Base-by-base conservation (phyloP, 2,797 vertebrate genomes). In the Columba guinea region DNA sequence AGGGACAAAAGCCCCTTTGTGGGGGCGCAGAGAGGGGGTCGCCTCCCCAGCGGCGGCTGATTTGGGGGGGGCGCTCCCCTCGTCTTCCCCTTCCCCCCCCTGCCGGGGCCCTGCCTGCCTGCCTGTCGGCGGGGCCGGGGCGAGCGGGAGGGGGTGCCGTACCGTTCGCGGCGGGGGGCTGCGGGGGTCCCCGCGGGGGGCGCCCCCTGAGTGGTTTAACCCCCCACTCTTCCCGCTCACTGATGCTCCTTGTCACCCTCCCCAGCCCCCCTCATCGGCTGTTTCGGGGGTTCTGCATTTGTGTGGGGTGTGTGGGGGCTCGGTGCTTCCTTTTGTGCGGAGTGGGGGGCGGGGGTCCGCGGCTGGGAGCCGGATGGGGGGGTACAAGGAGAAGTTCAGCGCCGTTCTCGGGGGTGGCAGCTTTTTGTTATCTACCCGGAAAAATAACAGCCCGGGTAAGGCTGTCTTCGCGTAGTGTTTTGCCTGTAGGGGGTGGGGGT, bases 391-490 rank as follows among this genome's bases (percentile, higher is more conserved):
- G 74, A 89, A 94, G 85, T 95, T 94, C 37, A 46, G 79, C n/a
- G 46, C 52, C 53, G 73, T 75, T 93, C 86, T 32, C 46, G 39
- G 85, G 41, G 85, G 86, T 62, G 81, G 81, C 71, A 83, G 84
- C 65, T 90, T 94, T 84, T 82, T 86, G 82, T 93, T 93, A 88
- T 65, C 91, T 84, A 76, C 65, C 79, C 48, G 89, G 89, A 84
- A 90, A 93, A 93, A 92, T 89, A 93, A 90, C 80, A 83, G 84
- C 71, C 41, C 32, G 56, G 73, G 48, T 91, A 89, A n/a, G 78
- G 92, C 70, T 84, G 76, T 64, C 76, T 92, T 93, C 67, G 84
- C 77, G 90, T 90, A 87, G 92, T 90, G 92, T 83, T 92, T 79
- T 86, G 87, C 89, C 87, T 81, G 67, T 91, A 78, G 75, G 89